These are phyloP conservation scores for Pollimyrus isidori DNA, from an alignment of 2,113 vertebrate species.

Conservation along the genomic window DNA sequence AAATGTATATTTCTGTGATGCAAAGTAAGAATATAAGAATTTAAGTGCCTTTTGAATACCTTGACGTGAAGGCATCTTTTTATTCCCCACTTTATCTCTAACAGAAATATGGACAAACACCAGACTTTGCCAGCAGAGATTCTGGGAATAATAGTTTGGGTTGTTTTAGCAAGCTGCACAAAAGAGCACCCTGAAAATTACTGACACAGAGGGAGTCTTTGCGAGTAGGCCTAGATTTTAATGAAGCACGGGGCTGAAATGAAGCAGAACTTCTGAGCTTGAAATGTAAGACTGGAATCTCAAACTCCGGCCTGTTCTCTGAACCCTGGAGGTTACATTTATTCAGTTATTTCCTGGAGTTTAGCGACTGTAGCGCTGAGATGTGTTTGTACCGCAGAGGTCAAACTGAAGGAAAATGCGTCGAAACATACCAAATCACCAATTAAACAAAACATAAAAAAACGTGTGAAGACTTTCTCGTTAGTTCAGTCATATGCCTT, in stretches of 20 bases:
- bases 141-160: conserved; percentile 26
- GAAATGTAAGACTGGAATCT: not conserved
- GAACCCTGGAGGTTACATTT: not conserved
- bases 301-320: conserved; percentile 1
- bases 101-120: conserved; percentile 10
- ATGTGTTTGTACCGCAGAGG: not conserved
- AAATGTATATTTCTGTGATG: not conserved
- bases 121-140: not conserved
- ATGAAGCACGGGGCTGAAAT: not conserved
- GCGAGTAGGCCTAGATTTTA: not conserved
- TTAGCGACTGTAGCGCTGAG: not conserved
- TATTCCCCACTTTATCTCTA: conserved; percentile 8
- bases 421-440: not conserved
- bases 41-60: not conserved
- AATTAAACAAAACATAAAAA: not conserved
- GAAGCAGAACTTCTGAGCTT: conserved; percentile 1
- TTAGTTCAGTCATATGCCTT: not conserved
- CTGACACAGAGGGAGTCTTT: not conserved
- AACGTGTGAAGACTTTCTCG: not conserved
- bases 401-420: not conserved
- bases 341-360: not conserved
- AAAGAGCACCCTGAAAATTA: conserved; percentile 19
- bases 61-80: not conserved
- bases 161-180: not conserved
- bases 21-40: not conserved